Percentiles rank a stretch among this genome's conserved stretches.
These are phyloP conservation scores for Pseudococcus jackbeardsleyi DNA, from an alignment of 2,888 invertebrate genomes.

Conservation along the genomic window DNA sequence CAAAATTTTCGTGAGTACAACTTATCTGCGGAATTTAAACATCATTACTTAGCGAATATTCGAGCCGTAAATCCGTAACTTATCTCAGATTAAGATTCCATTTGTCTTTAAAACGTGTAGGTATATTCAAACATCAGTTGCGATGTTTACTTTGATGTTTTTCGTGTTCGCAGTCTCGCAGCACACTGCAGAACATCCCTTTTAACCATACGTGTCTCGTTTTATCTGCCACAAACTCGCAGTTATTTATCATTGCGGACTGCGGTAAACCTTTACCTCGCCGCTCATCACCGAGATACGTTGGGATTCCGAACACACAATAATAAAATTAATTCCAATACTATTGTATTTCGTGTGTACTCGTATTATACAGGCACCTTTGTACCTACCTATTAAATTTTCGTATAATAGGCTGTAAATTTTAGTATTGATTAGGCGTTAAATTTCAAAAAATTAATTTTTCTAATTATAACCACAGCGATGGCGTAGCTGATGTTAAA, in stretches of 20 bases:
- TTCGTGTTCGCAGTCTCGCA: neutral
- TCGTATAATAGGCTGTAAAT: no score
- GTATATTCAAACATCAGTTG: conserved; percentile 10
- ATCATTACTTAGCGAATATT: conserved; percentile 55
- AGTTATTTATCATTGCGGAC: conserved; percentile 28
- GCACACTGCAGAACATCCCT: neutral
- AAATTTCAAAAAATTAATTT: neutral
- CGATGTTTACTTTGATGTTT: conserved; percentile 40
- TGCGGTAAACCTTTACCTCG: conserved; percentile 12
- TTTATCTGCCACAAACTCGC: conserved; percentile 3
- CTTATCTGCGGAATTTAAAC: conserved; percentile 51
- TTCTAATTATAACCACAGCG: conserved; percentile 71
- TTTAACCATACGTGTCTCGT: conserved; percentile 51
- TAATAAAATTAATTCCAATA: conserved; percentile 24
- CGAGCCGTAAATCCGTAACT: conserved; percentile 44
- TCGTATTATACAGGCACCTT: neutral
- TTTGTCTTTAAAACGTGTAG: conserved; percentile 38
- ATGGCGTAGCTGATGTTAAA: conserved; percentile 81
- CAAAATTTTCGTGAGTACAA: neutral
- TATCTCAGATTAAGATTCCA: conserved; percentile 55
- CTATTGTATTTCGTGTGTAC: neutral
- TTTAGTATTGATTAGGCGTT: neutral
- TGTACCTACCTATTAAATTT: neutral
- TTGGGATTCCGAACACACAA: neutral
- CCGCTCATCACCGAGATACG: neutral